A percentile compares a stretch with the other conserved stretches of the same genome.
phyloP scores from a whole-genome alignment of 2,797 vertebrate genomes.

The Chrysocyon brachyurus region DNA sequence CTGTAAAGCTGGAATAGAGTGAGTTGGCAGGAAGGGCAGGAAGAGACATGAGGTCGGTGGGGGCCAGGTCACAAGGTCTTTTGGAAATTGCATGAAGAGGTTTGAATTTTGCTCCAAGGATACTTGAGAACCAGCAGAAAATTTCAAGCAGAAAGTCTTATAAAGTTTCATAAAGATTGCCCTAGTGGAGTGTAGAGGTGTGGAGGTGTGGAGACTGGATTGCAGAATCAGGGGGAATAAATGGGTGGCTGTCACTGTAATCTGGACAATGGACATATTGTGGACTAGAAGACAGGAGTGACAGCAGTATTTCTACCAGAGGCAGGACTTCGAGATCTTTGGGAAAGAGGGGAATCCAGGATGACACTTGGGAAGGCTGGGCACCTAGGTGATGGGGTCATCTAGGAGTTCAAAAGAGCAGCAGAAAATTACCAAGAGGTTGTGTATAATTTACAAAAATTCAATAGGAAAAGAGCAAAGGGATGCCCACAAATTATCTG shows the following conservation, averaged over 20 bases:
- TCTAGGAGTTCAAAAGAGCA: not conserved
- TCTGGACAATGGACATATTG: accelerated
- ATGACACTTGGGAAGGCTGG: not conserved
- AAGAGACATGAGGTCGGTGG: not conserved
- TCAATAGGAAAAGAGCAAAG: not conserved
- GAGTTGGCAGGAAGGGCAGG: not conserved
- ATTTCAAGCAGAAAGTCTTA: not conserved
- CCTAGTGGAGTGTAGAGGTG: too few relatives aligned
- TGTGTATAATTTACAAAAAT: not conserved
- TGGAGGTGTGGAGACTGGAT: not conserved
- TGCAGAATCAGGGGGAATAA: not conserved
- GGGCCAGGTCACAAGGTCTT: not conserved
- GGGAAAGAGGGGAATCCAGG: not conserved
- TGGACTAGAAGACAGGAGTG: not conserved
- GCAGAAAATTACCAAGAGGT: not conserved
- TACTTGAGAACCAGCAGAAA: not conserved
- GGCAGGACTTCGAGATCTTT: not conserved
- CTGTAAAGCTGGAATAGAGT: not conserved
- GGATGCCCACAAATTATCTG: not conserved
- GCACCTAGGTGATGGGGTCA: not conserved
- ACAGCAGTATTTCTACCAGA: not conserved
- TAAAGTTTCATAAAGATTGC: not conserved
- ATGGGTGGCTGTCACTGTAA: not conserved
- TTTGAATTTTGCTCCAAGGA: slow-evolving; percentile 4
- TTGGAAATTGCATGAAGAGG: slow-evolving; percentile 17